A percentile compares a stretch with the other conserved stretches of the same genome.
These are phyloP conservation scores for Andrena bicolor DNA, from an alignment of 2,888 invertebrate genomes.

Conservation along the genomic window DNA sequence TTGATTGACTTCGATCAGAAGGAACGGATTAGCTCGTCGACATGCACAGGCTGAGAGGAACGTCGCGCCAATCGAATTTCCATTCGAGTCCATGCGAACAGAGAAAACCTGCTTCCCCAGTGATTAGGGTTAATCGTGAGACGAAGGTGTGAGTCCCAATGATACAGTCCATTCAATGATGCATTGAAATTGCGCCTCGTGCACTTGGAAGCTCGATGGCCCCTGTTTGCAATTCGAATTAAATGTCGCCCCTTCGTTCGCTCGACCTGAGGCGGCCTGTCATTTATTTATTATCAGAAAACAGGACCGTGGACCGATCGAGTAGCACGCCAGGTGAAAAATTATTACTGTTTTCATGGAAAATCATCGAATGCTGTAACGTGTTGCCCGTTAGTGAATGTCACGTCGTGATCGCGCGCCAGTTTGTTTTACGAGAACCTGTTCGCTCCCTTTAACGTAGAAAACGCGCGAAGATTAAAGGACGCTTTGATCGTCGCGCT, in stretches of 20 bases:
- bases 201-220: constrained; percentile 9
- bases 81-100: not conserved
- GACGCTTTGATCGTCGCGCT: not conserved
- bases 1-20: not conserved
- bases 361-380: not conserved
- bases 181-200: constrained; percentile 26
- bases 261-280: constrained; percentile 11
- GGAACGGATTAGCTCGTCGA: not conserved
- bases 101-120: constrained; percentile 25
- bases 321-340: constrained; percentile 13
- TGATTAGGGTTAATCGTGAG: constrained; percentile 49
- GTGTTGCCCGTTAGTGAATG: constrained; percentile 3
- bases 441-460: not conserved
- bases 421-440: not conserved
- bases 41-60: not conserved
- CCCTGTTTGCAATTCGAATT: constrained; percentile 24
- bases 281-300: constrained; percentile 27
- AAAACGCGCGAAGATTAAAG: not conserved
- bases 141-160: constrained; percentile 37
- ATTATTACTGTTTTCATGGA: constrained; percentile 3
- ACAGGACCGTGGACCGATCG: constrained; percentile 16
- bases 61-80: constrained; percentile 15
- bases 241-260: constrained; percentile 14
- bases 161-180: constrained; percentile 7
- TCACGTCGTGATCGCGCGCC: not conserved